Conservation (phyloP, 2,888 invertebrate species). For the Polydrusus tereticollis region DNA sequence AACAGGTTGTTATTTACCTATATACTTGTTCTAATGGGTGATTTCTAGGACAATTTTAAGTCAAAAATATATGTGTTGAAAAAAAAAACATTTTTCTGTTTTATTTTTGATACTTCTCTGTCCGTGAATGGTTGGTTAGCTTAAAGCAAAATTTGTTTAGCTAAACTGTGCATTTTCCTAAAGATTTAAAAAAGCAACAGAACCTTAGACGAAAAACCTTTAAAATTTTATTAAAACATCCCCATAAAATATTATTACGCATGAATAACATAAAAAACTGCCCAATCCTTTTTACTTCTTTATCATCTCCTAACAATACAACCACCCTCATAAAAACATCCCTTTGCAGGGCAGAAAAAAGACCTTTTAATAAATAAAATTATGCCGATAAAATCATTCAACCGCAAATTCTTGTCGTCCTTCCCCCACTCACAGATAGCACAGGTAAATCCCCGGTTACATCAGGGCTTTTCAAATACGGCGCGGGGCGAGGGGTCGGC, state of each 20-base stretch:
- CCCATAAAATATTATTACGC: neutral
- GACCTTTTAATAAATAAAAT: slow-evolving; percentile 35
- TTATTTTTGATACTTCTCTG: too few relatives aligned
- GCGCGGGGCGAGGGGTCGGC: slow-evolving; percentile 56
- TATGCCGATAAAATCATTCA: slow-evolving; percentile 41
- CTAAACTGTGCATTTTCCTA: too few relatives aligned
- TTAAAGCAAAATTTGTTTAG: too few relatives aligned
- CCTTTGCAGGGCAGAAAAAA: slow-evolving; percentile 23
- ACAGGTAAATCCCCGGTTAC: slow-evolving; percentile 30
- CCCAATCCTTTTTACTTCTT: slow-evolving; percentile 19
- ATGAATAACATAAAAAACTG: slow-evolving; percentile 24
- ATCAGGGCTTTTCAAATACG: slow-evolving; percentile 15
- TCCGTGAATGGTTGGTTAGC: too few relatives aligned
- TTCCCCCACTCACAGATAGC: slow-evolving; percentile 44
- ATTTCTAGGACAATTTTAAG: too few relatives aligned
- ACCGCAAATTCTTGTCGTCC: slow-evolving; percentile 44
- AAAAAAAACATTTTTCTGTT: too few relatives aligned
- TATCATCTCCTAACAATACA: slow-evolving; percentile 28
- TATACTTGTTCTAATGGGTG: too few relatives aligned
- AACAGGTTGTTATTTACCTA: too few relatives aligned
- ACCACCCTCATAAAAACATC: slow-evolving; percentile 38
- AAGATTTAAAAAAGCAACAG: too few relatives aligned
- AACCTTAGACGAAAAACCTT: too few relatives aligned
- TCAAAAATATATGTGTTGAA: too few relatives aligned
- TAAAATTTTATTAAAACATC: neutral